Conservation (phyloP, 1,140 invertebrate genomes). For the Drosophila arawakana region DNA sequence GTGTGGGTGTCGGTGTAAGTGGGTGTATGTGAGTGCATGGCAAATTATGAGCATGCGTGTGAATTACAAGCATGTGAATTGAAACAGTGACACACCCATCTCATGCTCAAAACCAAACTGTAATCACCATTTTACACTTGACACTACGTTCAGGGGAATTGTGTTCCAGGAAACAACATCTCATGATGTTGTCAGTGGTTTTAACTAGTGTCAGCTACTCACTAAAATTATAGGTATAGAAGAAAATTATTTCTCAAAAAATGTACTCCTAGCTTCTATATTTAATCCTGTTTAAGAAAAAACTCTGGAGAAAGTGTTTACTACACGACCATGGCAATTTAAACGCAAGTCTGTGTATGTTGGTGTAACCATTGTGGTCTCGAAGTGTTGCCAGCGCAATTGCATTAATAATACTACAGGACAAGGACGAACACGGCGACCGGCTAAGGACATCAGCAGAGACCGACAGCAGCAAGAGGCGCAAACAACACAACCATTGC, state of each 20-base stretch:
- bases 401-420: conserved; percentile 68
- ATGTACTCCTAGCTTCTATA: not conserved
- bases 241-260: not conserved
- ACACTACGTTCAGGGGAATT: not conserved
- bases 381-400: conserved; percentile 44
- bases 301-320: conserved; percentile 22
- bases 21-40: conserved; percentile 33
- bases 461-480: conserved; percentile 17
- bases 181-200: not conserved
- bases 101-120: conserved; percentile 29
- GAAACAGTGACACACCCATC: conserved; percentile 72
- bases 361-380: conserved; percentile 47
- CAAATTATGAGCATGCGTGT: conserved; percentile 76
- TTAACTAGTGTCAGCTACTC: not conserved
- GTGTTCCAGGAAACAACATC: conserved; percentile 15
- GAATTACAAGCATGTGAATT: conserved; percentile 76
- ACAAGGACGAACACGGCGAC: conserved; percentile 34
- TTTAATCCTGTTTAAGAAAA: not conserved
- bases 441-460: conserved; percentile 6
- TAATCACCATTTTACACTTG: conserved; percentile 21
- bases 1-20: conserved; percentile 4
- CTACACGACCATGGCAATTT: not conserved
- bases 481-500: conserved; percentile 36
- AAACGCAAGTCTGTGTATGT: conserved; percentile 10
- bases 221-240: not conserved